phyloP scores from a whole-genome alignment of 2,113 vertebrate species.

The Anhinga anhinga region DNA sequence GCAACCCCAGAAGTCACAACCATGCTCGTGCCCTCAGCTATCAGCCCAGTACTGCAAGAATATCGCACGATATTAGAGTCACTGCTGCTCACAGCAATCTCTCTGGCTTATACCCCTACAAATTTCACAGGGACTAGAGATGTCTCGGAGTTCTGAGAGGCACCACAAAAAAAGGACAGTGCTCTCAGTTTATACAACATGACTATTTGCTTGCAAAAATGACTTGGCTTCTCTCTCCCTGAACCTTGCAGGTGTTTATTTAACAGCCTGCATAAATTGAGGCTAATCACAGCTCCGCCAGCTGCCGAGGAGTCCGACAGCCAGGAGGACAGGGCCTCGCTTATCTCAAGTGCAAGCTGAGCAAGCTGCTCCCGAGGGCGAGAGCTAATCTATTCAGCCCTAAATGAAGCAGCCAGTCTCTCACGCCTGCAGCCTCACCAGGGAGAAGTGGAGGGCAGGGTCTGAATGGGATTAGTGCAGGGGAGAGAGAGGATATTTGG shows the following conservation, averaged over 20 bases:
- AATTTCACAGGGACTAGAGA: not conserved
- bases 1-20: not conserved
- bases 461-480: not conserved
- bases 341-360: not conserved
- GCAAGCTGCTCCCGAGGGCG: not conserved
- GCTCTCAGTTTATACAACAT: not conserved
- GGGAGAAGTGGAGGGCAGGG: not conserved
- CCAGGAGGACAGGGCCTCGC: not conserved
- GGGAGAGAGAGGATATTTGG: not conserved
- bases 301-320: not conserved
- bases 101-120: not conserved
- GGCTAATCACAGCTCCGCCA: not conserved
- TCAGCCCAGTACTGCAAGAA: not conserved
- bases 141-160: not conserved
- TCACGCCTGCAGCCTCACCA: not conserved
- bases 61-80: not conserved
- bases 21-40: not conserved
- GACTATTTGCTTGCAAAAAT: not conserved
- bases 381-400: not conserved
- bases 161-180: not conserved
- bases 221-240: not conserved
- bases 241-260: slow-evolving; percentile 6
- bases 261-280: not conserved
- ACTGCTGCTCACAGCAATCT: not conserved
- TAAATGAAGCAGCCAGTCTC: not conserved